A percentile compares a stretch with the other conserved stretches of the same genome.
These are phyloP conservation scores for Naso thynnoides DNA, from an alignment of 2,797 vertebrate genomes.

Conservation along the genomic window DNA sequence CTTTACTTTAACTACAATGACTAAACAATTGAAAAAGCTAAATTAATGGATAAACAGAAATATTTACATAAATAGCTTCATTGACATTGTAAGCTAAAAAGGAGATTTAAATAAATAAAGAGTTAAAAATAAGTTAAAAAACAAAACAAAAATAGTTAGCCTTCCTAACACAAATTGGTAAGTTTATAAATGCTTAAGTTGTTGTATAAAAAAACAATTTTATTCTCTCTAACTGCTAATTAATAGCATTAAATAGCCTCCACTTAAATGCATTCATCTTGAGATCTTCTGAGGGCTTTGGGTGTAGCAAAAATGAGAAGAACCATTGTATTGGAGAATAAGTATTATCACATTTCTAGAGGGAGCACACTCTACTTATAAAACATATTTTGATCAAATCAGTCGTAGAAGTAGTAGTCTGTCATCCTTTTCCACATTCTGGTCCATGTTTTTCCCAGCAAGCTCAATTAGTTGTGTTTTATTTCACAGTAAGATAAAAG, in stretches of 20 bases:
- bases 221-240: too few species aligned
- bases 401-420: not conserved
- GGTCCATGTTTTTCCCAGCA: slow-evolving; percentile 6
- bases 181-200: not conserved
- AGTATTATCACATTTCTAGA: not conserved
- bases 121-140: not conserved
- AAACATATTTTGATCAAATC: slow-evolving; percentile 20
- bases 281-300: not conserved
- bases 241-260: not conserved
- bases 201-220: not conserved
- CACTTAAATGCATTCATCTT: not conserved
- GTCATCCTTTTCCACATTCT: slow-evolving; percentile 3
- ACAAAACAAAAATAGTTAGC: not conserved
- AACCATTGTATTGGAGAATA: not conserved
- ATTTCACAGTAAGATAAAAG: slow-evolving; percentile 40
- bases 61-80: too few species aligned
- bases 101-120: not conserved
- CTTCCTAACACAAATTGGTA: not conserved
- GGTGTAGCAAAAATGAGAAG: not conserved
- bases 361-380: not conserved
- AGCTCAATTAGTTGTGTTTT: slow-evolving; percentile 28
- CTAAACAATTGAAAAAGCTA: too few species aligned
- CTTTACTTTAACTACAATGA: too few species aligned
- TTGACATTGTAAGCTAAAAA: too few species aligned
- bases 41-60: too few species aligned